Conservation (phyloP, 2,888 invertebrate genomes). For the Esperia sulphurella region DNA sequence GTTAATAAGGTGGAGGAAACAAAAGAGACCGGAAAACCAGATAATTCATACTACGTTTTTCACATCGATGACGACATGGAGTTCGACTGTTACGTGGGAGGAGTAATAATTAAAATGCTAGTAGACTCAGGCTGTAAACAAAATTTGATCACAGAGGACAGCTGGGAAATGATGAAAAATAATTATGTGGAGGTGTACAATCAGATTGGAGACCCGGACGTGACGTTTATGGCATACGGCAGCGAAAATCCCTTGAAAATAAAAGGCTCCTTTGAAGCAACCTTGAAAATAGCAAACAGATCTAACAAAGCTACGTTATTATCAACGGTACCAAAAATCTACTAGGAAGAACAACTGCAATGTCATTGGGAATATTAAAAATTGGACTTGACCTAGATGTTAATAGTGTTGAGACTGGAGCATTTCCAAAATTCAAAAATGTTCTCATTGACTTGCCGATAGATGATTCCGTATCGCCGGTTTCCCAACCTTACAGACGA, state of each 20-base stretch:
- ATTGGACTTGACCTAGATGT: slow-evolving; percentile 9
- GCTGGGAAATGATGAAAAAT: slow-evolving; percentile 18
- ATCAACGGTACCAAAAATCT: slow-evolving; percentile 6
- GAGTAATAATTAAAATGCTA: background rate
- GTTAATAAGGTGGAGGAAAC: too few species aligned
- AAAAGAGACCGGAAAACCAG: background rate
- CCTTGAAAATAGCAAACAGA: background rate
- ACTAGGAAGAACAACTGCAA: slow-evolving; percentile 12
- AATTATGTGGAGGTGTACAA: too few species aligned
- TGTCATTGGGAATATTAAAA: slow-evolving; percentile 12
- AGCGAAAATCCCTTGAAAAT: background rate
- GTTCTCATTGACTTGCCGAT: slow-evolving; percentile 18
- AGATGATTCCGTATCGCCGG: slow-evolving; percentile 14
- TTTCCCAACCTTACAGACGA: slow-evolving; percentile 16
- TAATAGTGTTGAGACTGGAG: slow-evolving; percentile 1
- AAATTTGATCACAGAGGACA: slow-evolving; percentile 20
- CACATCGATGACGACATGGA: too few species aligned
- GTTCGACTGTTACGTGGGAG: too few species aligned
- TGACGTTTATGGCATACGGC: background rate
- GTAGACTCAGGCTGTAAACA: slow-evolving; percentile 20
- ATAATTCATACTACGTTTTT: background rate
- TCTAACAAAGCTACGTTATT: background rate
- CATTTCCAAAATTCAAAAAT: slow-evolving; percentile 25
- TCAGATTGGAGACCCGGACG: background rate
- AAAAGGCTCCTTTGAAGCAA: background rate